phyloP scores from a whole-genome alignment of 2,888 invertebrate species.

The Leucoptera coffeella region DNA sequence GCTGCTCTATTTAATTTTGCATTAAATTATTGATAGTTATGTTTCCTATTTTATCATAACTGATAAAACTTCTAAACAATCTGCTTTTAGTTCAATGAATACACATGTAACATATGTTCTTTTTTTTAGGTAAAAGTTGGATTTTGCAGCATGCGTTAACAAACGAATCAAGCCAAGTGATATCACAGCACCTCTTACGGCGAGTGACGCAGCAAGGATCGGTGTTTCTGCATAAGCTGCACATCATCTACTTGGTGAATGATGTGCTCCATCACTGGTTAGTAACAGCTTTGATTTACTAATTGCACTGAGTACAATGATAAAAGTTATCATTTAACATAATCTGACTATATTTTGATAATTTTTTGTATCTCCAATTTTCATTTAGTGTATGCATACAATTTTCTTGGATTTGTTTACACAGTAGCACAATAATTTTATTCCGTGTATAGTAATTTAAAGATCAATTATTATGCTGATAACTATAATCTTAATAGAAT shows the following conservation, averaged over 20 bases:
- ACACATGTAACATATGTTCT: too few relatives aligned
- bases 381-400: conserved; percentile 14
- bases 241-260: conserved; percentile 97
- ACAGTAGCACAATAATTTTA: too few relatives aligned
- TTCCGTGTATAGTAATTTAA: too few relatives aligned
- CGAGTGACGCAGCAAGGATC: conserved; percentile 67
- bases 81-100: too few relatives aligned
- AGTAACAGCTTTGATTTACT: conserved; percentile 43
- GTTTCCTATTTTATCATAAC: too few relatives aligned
- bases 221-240: conserved; percentile 86
- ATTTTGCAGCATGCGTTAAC: conserved; percentile 86
- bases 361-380: conserved; percentile 7
- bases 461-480: too few relatives aligned
- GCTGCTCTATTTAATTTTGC: too few relatives aligned
- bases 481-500: too few relatives aligned
- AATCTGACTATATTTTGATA: background rate
- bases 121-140: conserved; percentile 88
- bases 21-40: too few relatives aligned
- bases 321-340: background rate
- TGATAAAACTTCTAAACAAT: too few relatives aligned
- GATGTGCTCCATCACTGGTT: conserved; percentile 98
- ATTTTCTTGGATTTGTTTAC: too few relatives aligned
- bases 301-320: too few relatives aligned
- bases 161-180: conserved; percentile 76
- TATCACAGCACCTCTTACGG: conserved; percentile 84